Evolutionary conservation across 2,113 vertebrate genomes (phyloP).

Genomic region (Rhegmatorhina hoffmannsi): DNA sequence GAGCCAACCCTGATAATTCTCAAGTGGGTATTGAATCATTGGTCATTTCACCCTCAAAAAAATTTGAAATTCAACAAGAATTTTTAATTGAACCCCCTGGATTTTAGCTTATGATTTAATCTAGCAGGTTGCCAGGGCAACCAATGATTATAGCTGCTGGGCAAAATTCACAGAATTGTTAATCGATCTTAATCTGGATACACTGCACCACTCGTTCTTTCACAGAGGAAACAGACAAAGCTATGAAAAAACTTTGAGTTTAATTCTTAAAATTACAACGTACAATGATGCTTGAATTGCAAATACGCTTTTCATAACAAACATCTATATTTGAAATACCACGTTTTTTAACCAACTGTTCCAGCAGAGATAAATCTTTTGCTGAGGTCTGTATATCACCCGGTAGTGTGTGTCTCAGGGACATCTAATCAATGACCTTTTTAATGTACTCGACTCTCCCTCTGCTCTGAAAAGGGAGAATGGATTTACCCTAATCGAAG

Average conservation of each 20-base stretch:
- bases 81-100: conserved; percentile 65
- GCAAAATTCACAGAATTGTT: conserved; percentile 67
- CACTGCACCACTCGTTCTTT: neutral
- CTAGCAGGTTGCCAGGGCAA: conserved; percentile 67
- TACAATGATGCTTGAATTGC: neutral
- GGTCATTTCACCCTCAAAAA: neutral
- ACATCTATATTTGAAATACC: neutral
- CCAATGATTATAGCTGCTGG: conserved; percentile 51
- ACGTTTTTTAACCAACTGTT: neutral
- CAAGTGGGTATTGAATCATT: neutral
- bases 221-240: neutral
- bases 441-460: conserved; percentile 1
- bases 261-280: neutral
- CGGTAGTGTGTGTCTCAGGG: neutral
- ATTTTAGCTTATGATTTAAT: conserved; percentile 60
- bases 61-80: conserved; percentile 58
- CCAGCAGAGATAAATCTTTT: neutral
- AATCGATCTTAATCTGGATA: conserved; percentile 64
- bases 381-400: neutral
- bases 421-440: conserved; percentile 38
- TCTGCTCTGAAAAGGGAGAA: neutral
- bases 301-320: neutral
- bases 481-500: neutral
- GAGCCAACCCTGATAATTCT: neutral
- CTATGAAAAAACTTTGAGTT: neutral